Percentiles rank a stretch among this genome's conserved stretches.
phyloP scores from a whole-genome alignment of 2,888 invertebrate genomes.

The Andrena bucephala region DNA sequence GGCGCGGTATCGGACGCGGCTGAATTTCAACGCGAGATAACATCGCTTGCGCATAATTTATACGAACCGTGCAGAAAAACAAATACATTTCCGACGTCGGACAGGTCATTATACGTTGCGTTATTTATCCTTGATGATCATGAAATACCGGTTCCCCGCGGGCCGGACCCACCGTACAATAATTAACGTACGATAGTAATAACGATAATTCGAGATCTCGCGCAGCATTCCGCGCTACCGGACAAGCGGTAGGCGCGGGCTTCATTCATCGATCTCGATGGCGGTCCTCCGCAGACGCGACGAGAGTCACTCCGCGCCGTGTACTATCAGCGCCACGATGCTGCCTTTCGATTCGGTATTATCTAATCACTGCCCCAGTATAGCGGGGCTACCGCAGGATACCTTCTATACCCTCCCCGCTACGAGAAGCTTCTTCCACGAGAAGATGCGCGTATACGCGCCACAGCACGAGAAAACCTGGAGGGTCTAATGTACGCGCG shows the following conservation, averaged over 20 bases:
- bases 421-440: neutral
- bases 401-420: constrained; percentile 16
- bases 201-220: constrained; percentile 76
- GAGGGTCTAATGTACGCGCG: neutral
- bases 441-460: constrained; percentile 1
- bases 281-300: constrained; percentile 39
- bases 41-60: constrained; percentile 68
- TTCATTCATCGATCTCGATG: constrained; percentile 74
- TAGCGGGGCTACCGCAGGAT: constrained; percentile 58
- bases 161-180: constrained; percentile 66
- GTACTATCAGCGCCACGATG: constrained; percentile 41
- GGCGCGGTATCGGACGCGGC: constrained; percentile 43
- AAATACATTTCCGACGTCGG: constrained; percentile 69
- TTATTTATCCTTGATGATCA: constrained; percentile 76
- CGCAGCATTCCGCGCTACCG: constrained; percentile 73
- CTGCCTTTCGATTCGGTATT: constrained; percentile 62
- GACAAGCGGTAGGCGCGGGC: constrained; percentile 59
- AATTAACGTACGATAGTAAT: constrained; percentile 75
- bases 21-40: constrained; percentile 70
- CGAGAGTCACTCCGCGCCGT: constrained; percentile 16
- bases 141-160: constrained; percentile 71
- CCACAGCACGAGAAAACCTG: constrained; percentile 1
- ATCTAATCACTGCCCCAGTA: constrained; percentile 65
- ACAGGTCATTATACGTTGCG: constrained; percentile 66
- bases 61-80: constrained; percentile 68